Evolutionary conservation across 2,888 invertebrate species (phyloP).

Genomic region (Atethmia centrago): DNA sequence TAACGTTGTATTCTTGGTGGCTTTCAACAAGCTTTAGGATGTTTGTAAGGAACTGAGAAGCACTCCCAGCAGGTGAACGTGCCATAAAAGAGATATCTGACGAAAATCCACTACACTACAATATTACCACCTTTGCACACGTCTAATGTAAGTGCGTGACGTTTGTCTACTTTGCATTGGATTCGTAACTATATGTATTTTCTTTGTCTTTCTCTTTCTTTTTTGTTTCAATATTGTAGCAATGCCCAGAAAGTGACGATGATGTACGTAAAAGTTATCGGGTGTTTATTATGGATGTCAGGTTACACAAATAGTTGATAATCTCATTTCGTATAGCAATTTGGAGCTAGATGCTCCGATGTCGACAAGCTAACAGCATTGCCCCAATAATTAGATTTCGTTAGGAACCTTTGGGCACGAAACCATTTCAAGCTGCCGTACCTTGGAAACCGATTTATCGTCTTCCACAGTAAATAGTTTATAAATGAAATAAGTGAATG

Average conservation of each 20-base stretch:
- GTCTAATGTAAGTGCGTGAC: neutral
- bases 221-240: neutral
- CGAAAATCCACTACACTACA: neutral
- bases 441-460: neutral
- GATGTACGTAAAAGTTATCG: neutral
- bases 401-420: conserved; percentile 14
- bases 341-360: conserved; percentile 1
- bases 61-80: neutral
- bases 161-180: neutral
- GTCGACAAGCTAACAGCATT: conserved; percentile 6
- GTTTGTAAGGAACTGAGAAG: conserved; percentile 2
- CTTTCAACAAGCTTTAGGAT: neutral
- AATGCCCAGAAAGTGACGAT: neutral
- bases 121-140: neutral
- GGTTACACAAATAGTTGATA: neutral
- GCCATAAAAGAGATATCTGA: neutral
- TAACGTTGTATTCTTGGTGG: conserved; percentile 12
- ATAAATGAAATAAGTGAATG: conserved; percentile 14
- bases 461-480: neutral
- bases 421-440: conserved; percentile 7
- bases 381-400: conserved; percentile 29
- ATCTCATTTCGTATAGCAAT: conserved; percentile 6
- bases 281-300: conserved; percentile 5
- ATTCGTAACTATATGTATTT: neutral
- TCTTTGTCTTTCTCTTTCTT: too few species aligned